Conservation (phyloP, 2,797 vertebrate species). For the Cossypha heuglini region DNA sequence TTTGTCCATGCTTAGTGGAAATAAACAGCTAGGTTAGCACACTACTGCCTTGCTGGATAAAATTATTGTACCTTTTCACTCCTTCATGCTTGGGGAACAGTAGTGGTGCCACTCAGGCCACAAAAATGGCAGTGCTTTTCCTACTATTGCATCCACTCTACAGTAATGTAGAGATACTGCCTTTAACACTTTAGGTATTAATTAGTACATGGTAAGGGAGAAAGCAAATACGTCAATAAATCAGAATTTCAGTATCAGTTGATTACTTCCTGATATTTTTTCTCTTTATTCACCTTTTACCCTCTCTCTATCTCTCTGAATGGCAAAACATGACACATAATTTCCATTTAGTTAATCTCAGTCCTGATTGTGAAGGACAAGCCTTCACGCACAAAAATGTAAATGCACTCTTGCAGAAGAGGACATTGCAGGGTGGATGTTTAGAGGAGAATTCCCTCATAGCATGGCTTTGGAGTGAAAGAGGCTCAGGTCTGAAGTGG, state of each 20-base stretch:
- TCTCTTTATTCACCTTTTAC: not conserved
- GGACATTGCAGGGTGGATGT: not conserved
- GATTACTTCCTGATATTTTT: not conserved
- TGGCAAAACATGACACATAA: not conserved
- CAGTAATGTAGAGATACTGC: not conserved
- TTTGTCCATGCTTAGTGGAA: not conserved
- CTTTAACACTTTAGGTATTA: not conserved
- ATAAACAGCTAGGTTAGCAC: not conserved
- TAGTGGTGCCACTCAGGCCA: not conserved
- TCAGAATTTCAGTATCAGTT: not conserved
- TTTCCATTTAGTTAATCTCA: not conserved
- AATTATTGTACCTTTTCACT: not conserved
- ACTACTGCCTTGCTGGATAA: not conserved
- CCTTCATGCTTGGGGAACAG: not conserved
- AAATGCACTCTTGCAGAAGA: not conserved
- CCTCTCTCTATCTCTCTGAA: not conserved
- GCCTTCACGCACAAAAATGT: not conserved
- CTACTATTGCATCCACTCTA: not conserved
- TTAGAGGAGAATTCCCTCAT: not conserved
- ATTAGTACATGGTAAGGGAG: not conserved
- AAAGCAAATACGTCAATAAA: not conserved
- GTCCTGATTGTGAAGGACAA: not conserved
- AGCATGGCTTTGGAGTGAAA: not conserved
- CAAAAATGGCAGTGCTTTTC: not conserved
- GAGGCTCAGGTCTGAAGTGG: not conserved